Evolutionary conservation across 2,888 invertebrate genomes (phyloP).

Genomic region (Hartigia nigra): DNA sequence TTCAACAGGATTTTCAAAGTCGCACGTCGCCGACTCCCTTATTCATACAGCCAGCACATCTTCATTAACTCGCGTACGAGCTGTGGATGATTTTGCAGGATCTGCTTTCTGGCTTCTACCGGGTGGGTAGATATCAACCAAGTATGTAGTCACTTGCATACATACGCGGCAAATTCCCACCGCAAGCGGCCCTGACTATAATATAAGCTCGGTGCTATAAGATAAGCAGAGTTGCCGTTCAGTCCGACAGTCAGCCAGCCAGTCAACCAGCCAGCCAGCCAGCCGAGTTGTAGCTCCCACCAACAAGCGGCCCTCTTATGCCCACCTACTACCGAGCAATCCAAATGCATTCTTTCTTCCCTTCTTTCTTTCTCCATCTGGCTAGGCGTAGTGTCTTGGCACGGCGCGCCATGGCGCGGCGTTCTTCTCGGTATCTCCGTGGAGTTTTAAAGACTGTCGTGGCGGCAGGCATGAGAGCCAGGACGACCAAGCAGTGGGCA

Average conservation of each 20-base stretch:
- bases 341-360: slow-evolving; percentile 47
- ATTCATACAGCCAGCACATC: slow-evolving; percentile 41
- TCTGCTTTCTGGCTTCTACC: slow-evolving; percentile 2
- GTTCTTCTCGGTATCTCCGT: slow-evolving; percentile 16
- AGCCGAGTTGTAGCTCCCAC: slow-evolving; percentile 22
- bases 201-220: slow-evolving; percentile 24
- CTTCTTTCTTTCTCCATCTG: slow-evolving; percentile 21
- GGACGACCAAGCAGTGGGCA: neutral
- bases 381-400: slow-evolving; percentile 13
- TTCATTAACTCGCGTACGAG: slow-evolving; percentile 33
- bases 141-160: slow-evolving; percentile 12
- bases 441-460: slow-evolving; percentile 11
- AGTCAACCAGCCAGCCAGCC: slow-evolving; percentile 7
- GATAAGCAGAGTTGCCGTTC: slow-evolving; percentile 24
- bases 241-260: slow-evolving; percentile 2
- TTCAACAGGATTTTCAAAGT: neutral
- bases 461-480: slow-evolving; percentile 1
- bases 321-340: slow-evolving; percentile 52
- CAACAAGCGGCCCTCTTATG: slow-evolving; percentile 19
- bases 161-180: slow-evolving; percentile 20
- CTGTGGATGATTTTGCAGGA: slow-evolving; percentile 1
- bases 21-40: slow-evolving; percentile 20
- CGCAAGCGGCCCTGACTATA: slow-evolving; percentile 18
- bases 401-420: slow-evolving; percentile 16
- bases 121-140: neutral